Evolutionary conservation across 2,113 vertebrate species (phyloP).

Genomic region (Crotalus viridis): DNA sequence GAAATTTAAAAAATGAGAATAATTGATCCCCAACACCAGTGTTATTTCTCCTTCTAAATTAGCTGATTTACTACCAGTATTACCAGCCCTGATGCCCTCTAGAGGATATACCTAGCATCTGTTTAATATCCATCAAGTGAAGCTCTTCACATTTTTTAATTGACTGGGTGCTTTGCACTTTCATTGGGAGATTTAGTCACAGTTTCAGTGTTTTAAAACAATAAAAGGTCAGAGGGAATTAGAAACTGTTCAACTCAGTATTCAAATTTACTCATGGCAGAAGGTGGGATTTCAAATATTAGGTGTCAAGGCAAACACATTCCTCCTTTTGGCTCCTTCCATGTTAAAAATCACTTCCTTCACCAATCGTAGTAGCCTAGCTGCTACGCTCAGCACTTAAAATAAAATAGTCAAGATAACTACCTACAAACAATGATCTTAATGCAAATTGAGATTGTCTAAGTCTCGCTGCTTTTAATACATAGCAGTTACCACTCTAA

Average conservation of each 20-base stretch:
- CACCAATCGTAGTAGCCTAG: neutral
- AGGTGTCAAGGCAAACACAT: neutral
- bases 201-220: neutral
- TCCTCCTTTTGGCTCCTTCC: neutral
- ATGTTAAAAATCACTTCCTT: neutral
- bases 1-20: neutral
- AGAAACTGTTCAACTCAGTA: neutral
- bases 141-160: neutral
- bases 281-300: neutral
- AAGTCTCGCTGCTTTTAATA: neutral
- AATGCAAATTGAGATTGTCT: neutral
- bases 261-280: neutral
- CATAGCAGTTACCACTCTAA: neutral
- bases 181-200: neutral
- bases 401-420: neutral
- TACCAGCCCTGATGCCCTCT: neutral
- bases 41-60: neutral
- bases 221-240: conserved; percentile 5
- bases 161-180: neutral
- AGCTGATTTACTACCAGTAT: neutral
- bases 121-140: neutral
- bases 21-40: neutral
- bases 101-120: neutral
- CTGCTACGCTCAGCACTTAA: neutral
- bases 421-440: neutral